Evolutionary conservation across 1,140 invertebrate species (phyloP).

Genomic region (Listronotus oregonensis): DNA sequence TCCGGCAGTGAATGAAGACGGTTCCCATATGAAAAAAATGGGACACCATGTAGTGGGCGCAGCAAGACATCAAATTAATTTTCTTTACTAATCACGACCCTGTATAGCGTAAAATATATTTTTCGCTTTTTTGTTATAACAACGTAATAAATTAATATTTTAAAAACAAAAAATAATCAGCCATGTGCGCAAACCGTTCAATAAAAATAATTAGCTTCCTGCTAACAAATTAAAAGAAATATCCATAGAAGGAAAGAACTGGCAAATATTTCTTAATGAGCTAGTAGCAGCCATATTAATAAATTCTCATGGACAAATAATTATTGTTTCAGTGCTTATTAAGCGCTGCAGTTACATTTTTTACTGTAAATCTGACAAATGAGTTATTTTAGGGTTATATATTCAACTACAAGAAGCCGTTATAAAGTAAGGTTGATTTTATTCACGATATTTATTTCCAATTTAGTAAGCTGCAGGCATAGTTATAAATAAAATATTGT

Average conservation of each 20-base stretch:
- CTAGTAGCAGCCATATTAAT: constrained; percentile 19
- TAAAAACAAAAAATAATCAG: constrained; percentile 3
- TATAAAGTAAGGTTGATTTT: too few species aligned
- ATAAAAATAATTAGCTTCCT: constrained; percentile 22
- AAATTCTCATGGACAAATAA: constrained; percentile 26
- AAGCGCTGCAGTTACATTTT: constrained; percentile 9
- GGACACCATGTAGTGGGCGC: too few species aligned
- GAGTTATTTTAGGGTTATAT: constrained; percentile 13
- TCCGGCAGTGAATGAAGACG: too few species aligned
- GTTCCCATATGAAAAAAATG: too few species aligned
- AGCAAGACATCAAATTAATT: too few species aligned
- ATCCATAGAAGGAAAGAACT: constrained; percentile 24
- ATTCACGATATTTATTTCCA: too few species aligned
- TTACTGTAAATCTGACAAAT: constrained; percentile 15
- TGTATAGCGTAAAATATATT: too few species aligned
- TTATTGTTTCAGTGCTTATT: constrained; percentile 26
- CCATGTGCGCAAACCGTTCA: constrained; percentile 20
- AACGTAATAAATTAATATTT: not conserved
- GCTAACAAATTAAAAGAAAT: constrained; percentile 11
- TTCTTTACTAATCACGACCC: too few species aligned
- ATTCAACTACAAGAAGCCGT: too few species aligned
- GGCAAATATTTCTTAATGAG: constrained; percentile 30
- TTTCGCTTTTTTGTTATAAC: too few species aligned
- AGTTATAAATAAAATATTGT: too few species aligned
- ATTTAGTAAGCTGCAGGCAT: too few species aligned